Evolutionary conservation across 92 coral and sea anemone species (phyloP), one percentile per base, ranked within the genome.

Genomic region (Pocillopora meandrina): DNA sequence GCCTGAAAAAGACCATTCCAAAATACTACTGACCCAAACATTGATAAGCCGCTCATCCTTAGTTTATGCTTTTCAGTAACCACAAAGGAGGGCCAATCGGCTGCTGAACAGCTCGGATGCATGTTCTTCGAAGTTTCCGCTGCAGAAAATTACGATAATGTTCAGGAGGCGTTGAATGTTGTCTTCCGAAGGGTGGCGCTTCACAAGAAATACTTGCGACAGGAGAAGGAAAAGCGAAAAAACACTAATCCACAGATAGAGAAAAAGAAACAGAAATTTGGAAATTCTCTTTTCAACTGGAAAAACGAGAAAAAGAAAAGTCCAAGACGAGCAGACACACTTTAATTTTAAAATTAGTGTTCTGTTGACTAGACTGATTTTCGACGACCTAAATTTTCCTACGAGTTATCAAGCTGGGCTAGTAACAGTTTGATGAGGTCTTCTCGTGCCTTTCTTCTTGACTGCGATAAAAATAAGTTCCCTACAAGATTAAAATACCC

Each of bases 91-190:
- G 99, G 97, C 71, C 89, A 96, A 72, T 87, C 93, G 9, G 98
- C 98, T 35, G 99, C 99, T 3, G 94, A 91, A 23, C 98, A 97
- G 83, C 90, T 97, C 2, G 99, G 99, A 5, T 97, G 99, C 73
- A 89, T 97, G 95, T 97, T 94, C 84, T 97, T 90, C 86, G 99
- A 97, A 80, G 94, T 97, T 66, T 97, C 99, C 55, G 99, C 99
- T 56, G 93, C 99, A 56, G 98, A 94, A n/a, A 93, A 92, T 71
- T 90, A 92, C 74, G 97, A 94, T 52, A 92, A 92, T 67, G 99
- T 97, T 18, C 98, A 90, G 60, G 91, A 92, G 36, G 98, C 98
- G 16, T 86, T 97, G 81, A 94, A 94, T 83, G 87, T 90, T 75
- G 71, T 94, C 17, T 94, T 94, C 75, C 95, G 95, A 23, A 91